phyloP scores from a whole-genome alignment of 2,113 vertebrate genomes.

The Larimichthys crocea region DNA sequence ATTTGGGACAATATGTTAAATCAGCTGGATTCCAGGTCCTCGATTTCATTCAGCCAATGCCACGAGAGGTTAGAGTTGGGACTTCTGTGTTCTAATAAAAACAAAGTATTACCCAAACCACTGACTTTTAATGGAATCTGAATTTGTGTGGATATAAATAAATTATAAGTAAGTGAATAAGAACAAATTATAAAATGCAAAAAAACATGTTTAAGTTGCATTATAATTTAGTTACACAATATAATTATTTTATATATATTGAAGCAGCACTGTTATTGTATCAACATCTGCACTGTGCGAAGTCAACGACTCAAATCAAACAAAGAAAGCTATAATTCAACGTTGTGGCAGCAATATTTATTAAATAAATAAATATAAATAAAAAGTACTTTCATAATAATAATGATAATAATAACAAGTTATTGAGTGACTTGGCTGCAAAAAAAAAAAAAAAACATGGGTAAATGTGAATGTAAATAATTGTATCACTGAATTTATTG shows the following conservation, averaged over 20 bases:
- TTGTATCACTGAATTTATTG: background rate
- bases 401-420: too few species aligned
- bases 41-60: background rate
- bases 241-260: too few species aligned
- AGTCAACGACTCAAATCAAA: too few species aligned
- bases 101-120: background rate
- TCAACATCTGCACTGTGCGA: too few species aligned
- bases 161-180: background rate
- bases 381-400: too few species aligned
- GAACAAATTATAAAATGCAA: background rate
- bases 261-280: too few species aligned
- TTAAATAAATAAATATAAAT: too few species aligned
- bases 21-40: background rate
- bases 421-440: too few species aligned
- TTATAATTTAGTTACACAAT: too few species aligned
- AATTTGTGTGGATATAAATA: constrained; percentile 3
- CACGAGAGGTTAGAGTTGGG: background rate
- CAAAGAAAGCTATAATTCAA: too few species aligned
- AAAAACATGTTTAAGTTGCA: too few species aligned
- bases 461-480: background rate
- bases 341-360: too few species aligned
- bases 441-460: background rate
- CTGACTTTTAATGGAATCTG: background rate
- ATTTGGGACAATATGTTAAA: constrained; percentile 11
- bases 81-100: background rate